Evolutionary conservation across 2,797 vertebrate species (phyloP).

Genomic region (Sebastes steindachneri): DNA sequence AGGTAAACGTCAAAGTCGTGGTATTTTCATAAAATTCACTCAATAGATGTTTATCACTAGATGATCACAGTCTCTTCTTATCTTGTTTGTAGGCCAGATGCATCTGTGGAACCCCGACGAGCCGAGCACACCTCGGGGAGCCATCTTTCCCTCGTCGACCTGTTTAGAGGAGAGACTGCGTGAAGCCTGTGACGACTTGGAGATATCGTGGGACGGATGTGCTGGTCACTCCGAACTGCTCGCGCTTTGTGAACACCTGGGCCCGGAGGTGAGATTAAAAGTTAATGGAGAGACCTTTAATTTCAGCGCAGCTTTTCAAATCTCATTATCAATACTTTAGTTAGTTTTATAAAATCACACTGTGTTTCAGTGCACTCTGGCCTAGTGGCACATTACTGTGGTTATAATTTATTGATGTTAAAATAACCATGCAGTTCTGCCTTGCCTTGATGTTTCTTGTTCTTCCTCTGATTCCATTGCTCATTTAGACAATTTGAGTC

Average conservation of each 20-base stretch:
- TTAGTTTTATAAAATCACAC: too few relatives aligned
- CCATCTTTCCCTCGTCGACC: constrained; percentile 68
- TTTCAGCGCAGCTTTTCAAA: background rate
- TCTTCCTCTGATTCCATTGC: background rate
- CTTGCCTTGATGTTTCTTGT: too few relatives aligned
- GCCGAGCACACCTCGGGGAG: constrained; percentile 82
- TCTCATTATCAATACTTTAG: background rate
- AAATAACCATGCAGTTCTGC: background rate
- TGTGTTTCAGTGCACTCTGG: background rate
- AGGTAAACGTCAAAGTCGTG: constrained; percentile 43
- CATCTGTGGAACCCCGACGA: constrained; percentile 97
- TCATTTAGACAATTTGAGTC: background rate
- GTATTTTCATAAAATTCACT: background rate
- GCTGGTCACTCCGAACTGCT: constrained; percentile 85
- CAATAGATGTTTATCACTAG: background rate
- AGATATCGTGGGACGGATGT: constrained; percentile 85
- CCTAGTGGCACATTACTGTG: background rate
- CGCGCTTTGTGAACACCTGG: constrained; percentile 86
- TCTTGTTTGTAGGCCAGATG: constrained; percentile 85
- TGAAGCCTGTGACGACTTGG: constrained; percentile 87
- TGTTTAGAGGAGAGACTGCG: constrained; percentile 88
- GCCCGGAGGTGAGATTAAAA: constrained; percentile 84
- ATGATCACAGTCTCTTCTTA: background rate
- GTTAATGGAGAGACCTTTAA: background rate
- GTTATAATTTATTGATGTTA: background rate